Percentiles rank a stretch among this genome's conserved stretches.
Conservation (phyloP, 1,140 invertebrate genomes). For the Drosophila littoralis region DNA sequence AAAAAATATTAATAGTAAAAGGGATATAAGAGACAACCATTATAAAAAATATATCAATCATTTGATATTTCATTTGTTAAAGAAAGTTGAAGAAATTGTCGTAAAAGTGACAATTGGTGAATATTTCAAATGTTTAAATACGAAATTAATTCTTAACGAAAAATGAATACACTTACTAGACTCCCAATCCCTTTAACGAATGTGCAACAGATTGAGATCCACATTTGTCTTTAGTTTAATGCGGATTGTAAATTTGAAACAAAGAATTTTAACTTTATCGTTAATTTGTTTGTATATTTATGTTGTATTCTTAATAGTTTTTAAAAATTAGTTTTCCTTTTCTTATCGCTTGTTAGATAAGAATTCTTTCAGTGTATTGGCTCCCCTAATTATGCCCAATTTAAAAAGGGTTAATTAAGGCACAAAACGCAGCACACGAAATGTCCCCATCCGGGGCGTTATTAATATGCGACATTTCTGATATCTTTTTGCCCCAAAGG, state of each 20-base stretch:
- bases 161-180: no score
- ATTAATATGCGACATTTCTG: constrained; percentile 83
- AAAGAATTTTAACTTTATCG: no score
- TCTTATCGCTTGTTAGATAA: no score
- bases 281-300: background rate
- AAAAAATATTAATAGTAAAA: background rate
- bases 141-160: no score
- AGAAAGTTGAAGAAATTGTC: no score
- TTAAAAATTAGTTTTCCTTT: background rate
- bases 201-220: no score
- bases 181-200: no score
- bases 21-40: background rate
- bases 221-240: no score
- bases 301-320: background rate
- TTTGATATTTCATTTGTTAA: background rate
- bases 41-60: background rate
- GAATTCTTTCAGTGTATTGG: constrained; percentile 54
- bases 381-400: constrained; percentile 81
- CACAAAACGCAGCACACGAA: constrained; percentile 70
- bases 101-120: no score
- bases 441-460: constrained; percentile 60
- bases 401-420: constrained; percentile 84
- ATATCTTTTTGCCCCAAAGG: constrained; percentile 70
- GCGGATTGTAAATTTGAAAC: no score
- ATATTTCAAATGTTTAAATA: no score